Base-by-base conservation (phyloP, 2,113 vertebrate genomes). In the Macrotus californicus region DNA sequence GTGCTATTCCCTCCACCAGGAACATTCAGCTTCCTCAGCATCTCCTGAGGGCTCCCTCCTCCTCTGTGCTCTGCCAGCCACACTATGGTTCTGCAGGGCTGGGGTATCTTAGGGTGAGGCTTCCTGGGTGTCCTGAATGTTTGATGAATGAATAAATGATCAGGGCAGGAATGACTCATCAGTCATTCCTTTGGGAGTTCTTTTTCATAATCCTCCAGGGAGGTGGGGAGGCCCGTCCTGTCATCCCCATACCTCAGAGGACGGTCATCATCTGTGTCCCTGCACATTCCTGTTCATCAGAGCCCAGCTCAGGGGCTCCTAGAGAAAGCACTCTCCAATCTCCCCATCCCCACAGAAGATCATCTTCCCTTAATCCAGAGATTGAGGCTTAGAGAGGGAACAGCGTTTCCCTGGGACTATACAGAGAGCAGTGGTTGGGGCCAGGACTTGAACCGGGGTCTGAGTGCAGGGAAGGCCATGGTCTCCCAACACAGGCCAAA, bases 131-230 rank as follows among this genome's bases (percentile, higher is more conserved):
- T 46, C 61, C 48, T 16, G 11, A 70, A 83, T 86, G 48, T 85
- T 73, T 87, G 75, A 64, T n/a, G 43, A 80, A 11, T 79, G 54
- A 82, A 80, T 36, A 75, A 69, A 26, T 6, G 7, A 52, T 43
- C 3, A 13, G 59, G 43, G 7, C 24, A 11, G 36, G n/a, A n/a
- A n/a, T n/a, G n/a, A n/a, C n/a, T n/a, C n/a, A 21, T 86, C 89
- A 90, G 29, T 69, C 92, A 93, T 50, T 72, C 70, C 43, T n/a
- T 18, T 19, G 83, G 52, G 48, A 87, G 29, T 24, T 82, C 67
- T 54, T 91, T 67, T 73, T 86, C 70, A 46, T 22, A 75, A 43
- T 39, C 41, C n/a, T 77, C 43, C 22, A 13, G 67, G 36, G 61
- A 61, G 36, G 41, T 36, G 39, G 48, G 75, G 3, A 9, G 82